phyloP scores from a whole-genome alignment of 2,888 invertebrate species.

The Meta bourneti region DNA sequence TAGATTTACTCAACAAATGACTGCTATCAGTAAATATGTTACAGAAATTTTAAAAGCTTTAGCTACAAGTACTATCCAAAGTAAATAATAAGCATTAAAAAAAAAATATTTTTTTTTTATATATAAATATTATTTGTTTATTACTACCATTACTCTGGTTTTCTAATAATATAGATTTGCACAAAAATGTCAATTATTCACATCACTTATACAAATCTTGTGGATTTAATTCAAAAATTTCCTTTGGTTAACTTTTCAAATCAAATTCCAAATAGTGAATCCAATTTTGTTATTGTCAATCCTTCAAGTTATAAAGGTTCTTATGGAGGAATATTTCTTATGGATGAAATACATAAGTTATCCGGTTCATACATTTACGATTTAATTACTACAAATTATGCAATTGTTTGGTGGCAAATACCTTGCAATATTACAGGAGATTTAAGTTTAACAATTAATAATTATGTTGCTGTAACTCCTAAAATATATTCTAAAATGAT shows the following conservation, averaged over 20 bases:
- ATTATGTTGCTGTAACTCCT: constrained; percentile 7
- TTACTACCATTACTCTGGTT: too few relatives aligned
- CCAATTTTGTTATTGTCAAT: constrained; percentile 29
- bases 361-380: background rate
- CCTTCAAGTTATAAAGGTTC: constrained; percentile 2
- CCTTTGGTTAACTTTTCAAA: background rate
- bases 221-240: constrained; percentile 10
- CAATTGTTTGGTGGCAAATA: background rate
- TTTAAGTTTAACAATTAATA: constrained; percentile 9
- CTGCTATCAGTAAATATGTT: constrained; percentile 40
- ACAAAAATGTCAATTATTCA: constrained; percentile 10
- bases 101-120: background rate
- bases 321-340: constrained; percentile 16
- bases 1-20: constrained; percentile 40
- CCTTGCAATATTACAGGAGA: background rate
- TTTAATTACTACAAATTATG: background rate
- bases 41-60: background rate
- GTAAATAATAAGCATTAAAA: background rate
- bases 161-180: too few relatives aligned
- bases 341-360: background rate
- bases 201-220: background rate
- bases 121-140: too few relatives aligned
- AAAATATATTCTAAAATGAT: constrained; percentile 8
- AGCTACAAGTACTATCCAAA: background rate
- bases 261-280: background rate